Evolutionary conservation across 1,140 invertebrate genomes (phyloP).

Genomic region (Linepithema humile): DNA sequence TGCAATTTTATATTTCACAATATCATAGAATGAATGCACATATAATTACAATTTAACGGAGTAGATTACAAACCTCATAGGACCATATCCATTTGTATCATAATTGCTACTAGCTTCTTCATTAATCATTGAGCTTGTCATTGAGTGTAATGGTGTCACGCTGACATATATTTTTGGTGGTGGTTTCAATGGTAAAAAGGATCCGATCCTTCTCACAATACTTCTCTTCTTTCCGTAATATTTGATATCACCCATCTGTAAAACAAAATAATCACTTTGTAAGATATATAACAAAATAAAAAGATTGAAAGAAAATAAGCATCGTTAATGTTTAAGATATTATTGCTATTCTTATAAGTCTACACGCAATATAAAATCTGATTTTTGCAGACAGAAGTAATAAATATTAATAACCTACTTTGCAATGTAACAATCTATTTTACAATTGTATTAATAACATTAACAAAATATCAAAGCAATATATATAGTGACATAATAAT

Average conservation of each 20-base stretch:
- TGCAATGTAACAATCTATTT: too few relatives aligned
- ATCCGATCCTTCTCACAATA: constrained; percentile 81
- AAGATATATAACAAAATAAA: not conserved
- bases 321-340: not conserved
- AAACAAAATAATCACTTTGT: constrained; percentile 15
- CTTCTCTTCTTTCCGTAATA: constrained; percentile 82
- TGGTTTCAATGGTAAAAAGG: constrained; percentile 81
- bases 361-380: not conserved
- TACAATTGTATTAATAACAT: not conserved
- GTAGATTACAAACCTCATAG: constrained; percentile 71
- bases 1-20: constrained; percentile 51
- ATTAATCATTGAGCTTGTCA: constrained; percentile 84
- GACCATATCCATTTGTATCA: constrained; percentile 74
- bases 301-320: not conserved
- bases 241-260: constrained; percentile 76
- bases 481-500: not conserved
- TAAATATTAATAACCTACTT: too few relatives aligned
- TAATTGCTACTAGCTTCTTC: constrained; percentile 76
- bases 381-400: not conserved
- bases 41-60: not conserved
- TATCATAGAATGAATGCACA: constrained; percentile 23
- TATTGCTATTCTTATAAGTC: not conserved
- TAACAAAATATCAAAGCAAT: not conserved
- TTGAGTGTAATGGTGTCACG: constrained; percentile 83
- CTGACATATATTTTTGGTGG: constrained; percentile 83